Conservation (phyloP, 2,888 invertebrate genomes). For the Octodonta nipae region DNA sequence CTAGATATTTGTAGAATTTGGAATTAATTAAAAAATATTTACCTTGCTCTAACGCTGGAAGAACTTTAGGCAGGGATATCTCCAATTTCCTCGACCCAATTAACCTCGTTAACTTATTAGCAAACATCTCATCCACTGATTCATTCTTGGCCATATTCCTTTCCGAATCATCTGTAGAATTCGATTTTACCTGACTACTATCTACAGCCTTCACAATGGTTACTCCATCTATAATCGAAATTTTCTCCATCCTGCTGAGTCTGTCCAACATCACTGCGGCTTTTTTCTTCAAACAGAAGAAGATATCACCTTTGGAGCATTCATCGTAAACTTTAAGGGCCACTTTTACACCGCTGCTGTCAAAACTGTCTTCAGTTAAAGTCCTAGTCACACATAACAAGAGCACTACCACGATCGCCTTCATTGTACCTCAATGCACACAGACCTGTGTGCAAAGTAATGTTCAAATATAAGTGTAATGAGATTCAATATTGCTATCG, state of each 20-base stretch:
- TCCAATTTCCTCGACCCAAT: constrained; percentile 64
- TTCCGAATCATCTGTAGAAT: constrained; percentile 21
- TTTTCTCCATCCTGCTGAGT: constrained; percentile 54
- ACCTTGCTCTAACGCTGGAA: too few relatives aligned
- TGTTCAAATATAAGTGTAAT: too few relatives aligned
- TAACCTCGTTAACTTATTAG: constrained; percentile 57
- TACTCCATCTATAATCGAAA: constrained; percentile 51
- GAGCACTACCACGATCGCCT: constrained; percentile 25
- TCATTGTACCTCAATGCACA: too few relatives aligned
- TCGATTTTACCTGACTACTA: constrained; percentile 25
- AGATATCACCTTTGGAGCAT: constrained; percentile 52
- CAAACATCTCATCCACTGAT: constrained; percentile 54
- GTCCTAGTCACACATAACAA: constrained; percentile 28
- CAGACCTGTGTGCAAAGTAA: too few relatives aligned
- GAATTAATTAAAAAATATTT: too few relatives aligned
- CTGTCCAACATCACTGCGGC: constrained; percentile 67
- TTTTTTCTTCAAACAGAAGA: constrained; percentile 68
- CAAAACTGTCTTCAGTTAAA: constrained; percentile 25
- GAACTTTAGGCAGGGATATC: constrained; percentile 59
- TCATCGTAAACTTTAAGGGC: constrained; percentile 63
- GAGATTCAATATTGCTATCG: background rate
- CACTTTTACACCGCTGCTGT: constrained; percentile 49
- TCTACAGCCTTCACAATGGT: constrained; percentile 47
- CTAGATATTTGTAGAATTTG: too few relatives aligned
- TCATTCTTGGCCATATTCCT: too few relatives aligned